phyloP scores from a whole-genome alignment of 2,888 invertebrate genomes.

The Pachliopta kotzebuea region DNA sequence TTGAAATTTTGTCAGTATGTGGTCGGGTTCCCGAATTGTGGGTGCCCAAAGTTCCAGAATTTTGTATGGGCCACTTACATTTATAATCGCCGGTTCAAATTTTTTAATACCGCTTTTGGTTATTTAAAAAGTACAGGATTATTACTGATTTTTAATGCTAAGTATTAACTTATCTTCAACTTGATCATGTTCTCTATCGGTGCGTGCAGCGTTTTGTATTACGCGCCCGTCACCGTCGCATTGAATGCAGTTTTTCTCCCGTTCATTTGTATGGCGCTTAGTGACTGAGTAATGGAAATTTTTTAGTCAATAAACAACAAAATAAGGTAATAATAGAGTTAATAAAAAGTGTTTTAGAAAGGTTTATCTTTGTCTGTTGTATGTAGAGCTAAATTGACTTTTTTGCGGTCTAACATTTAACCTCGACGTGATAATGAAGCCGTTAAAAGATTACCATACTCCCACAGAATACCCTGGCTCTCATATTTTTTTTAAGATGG shows the following conservation, averaged over 20 bases:
- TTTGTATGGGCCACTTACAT: too few species aligned
- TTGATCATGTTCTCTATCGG: not conserved
- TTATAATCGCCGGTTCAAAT: not conserved
- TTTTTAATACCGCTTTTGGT: not conserved
- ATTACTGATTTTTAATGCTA: not conserved
- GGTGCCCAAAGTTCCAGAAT: too few species aligned
- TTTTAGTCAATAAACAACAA: not conserved
- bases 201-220: constrained; percentile 6
- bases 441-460: too few species aligned
- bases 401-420: too few species aligned
- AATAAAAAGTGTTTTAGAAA: not conserved
- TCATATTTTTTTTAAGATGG: too few species aligned
- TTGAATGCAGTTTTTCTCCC: constrained; percentile 10
- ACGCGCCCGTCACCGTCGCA: constrained; percentile 7
- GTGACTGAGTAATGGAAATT: constrained; percentile 5
- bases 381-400: too few species aligned
- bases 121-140: not conserved
- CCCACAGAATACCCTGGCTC: too few species aligned
- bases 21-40: too few species aligned
- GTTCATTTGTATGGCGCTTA: not conserved
- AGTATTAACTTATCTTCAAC: not conserved
- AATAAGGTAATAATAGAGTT: not conserved
- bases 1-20: too few species aligned
- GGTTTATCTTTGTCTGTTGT: too few species aligned
- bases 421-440: too few species aligned